These are phyloP conservation scores for Trichechus manatus DNA, from an alignment of 2,113 vertebrate genomes.

Conservation along the genomic window DNA sequence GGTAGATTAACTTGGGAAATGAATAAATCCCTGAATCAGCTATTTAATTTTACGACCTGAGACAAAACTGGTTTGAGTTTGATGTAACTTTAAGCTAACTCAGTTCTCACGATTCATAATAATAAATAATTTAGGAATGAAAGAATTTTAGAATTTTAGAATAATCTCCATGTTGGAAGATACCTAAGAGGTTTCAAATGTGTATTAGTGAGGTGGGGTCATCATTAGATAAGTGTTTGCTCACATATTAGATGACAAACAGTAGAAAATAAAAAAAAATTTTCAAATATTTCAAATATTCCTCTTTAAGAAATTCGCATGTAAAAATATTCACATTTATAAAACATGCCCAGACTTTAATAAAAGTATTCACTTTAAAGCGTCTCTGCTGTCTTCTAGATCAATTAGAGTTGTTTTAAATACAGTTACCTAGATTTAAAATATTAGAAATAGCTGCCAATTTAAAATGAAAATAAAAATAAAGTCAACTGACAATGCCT, in stretches of 20 bases:
- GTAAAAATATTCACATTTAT: neutral
- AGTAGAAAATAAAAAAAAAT: neutral
- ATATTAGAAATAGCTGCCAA: neutral
- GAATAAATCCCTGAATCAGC: neutral
- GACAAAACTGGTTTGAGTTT: neutral
- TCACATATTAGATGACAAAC: neutral
- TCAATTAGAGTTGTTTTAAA: neutral
- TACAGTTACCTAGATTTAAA: neutral
- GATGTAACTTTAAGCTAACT: neutral
- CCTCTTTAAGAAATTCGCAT: neutral
- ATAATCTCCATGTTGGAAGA: neutral
- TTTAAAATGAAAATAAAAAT: neutral
- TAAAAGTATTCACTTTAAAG: neutral
- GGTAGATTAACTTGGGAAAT: neutral
- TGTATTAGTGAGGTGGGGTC: too few species aligned
- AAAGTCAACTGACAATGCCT: neutral
- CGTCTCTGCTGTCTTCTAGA: neutral
- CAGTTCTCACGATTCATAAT: neutral
- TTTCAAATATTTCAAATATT: constrained; percentile 12
- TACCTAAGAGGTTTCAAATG: neutral
- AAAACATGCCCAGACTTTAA: neutral
- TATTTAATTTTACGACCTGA: neutral
- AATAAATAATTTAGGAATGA: neutral
- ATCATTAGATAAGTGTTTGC: neutral
- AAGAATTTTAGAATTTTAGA: neutral